These are phyloP conservation scores for Cyclargus thomasi DNA, from an alignment of 1,140 invertebrate species.

Conservation along the genomic window DNA sequence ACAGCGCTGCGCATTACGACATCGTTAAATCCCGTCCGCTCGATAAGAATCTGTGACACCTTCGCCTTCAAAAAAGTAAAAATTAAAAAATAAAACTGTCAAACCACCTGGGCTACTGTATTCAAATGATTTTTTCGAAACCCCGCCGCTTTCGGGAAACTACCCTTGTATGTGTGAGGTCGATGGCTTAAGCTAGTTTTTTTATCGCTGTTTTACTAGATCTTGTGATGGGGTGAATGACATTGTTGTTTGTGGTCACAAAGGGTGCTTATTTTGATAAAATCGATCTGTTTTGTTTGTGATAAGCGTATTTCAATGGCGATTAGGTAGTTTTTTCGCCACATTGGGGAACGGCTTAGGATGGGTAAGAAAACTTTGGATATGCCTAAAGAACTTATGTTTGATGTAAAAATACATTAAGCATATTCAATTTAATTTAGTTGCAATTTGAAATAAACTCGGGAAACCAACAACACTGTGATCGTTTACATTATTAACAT, in stretches of 20 bases:
- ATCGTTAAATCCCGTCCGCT: conserved; percentile 65
- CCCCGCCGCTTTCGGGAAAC: conserved; percentile 55
- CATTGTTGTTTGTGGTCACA: conserved; percentile 40
- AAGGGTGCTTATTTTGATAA: conserved; percentile 39
- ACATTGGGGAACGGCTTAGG: neutral
- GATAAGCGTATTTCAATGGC: conserved; percentile 2
- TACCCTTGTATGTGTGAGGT: conserved; percentile 55
- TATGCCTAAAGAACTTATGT: neutral
- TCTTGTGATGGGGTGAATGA: conserved; percentile 39
- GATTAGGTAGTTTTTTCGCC: neutral
- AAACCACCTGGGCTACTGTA: conserved; percentile 66
- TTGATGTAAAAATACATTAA: too few relatives aligned
- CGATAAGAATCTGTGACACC: conserved; percentile 71
- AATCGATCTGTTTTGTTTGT: conserved; percentile 25
- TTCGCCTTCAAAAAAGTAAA: conserved; percentile 41
- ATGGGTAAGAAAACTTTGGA: neutral
- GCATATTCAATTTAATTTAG: too few relatives aligned
- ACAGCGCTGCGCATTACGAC: conserved; percentile 61
- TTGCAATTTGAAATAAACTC: too few relatives aligned
- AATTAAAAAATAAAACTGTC: conserved; percentile 47
- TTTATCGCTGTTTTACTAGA: conserved; percentile 37
- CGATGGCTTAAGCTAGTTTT: conserved; percentile 44
- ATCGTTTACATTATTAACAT: too few relatives aligned
- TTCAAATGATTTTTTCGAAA: conserved; percentile 64
- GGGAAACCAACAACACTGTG: too few relatives aligned